phyloP scores from a whole-genome alignment of 2,888 invertebrate species.

The Limnephilus rhombicus region DNA sequence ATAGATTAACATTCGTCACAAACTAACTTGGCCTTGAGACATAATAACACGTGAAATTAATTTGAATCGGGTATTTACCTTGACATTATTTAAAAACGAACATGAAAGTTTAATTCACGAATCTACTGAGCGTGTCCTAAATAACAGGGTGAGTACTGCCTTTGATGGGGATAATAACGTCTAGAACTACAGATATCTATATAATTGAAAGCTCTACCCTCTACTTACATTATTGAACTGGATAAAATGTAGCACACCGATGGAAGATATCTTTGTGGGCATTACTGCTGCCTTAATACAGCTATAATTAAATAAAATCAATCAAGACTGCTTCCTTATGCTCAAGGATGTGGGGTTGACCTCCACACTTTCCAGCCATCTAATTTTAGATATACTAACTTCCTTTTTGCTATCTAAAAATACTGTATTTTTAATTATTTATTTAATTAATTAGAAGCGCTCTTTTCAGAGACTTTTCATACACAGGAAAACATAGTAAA shows the following conservation, averaged over 20 bases:
- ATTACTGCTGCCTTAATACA: not conserved
- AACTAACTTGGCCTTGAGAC: not conserved
- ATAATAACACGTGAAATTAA: not conserved
- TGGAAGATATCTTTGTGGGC: not conserved
- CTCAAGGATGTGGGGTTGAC: not conserved
- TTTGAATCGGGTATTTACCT: not conserved
- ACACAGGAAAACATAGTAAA: too few species aligned
- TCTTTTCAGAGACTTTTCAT: too few species aligned
- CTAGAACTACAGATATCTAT: not conserved
- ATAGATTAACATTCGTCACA: not conserved
- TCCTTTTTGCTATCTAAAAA: not conserved
- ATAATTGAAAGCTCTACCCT: not conserved
- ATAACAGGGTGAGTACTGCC: not conserved
- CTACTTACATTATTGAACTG: not conserved
- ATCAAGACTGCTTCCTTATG: not conserved
- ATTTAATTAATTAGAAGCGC: too few species aligned
- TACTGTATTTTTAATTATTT: too few species aligned
- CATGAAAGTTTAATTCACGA: not conserved
- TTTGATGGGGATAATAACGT: not conserved
- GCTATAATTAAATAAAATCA: not conserved
- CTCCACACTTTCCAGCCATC: not conserved
- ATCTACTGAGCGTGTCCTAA: not conserved
- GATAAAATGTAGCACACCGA: not conserved
- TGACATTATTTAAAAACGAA: not conserved
- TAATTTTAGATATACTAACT: too few species aligned